Percentiles rank a stretch among this genome's conserved stretches.
phyloP scores from a whole-genome alignment of 2,888 invertebrate species.

The Epinotia ramella region DNA sequence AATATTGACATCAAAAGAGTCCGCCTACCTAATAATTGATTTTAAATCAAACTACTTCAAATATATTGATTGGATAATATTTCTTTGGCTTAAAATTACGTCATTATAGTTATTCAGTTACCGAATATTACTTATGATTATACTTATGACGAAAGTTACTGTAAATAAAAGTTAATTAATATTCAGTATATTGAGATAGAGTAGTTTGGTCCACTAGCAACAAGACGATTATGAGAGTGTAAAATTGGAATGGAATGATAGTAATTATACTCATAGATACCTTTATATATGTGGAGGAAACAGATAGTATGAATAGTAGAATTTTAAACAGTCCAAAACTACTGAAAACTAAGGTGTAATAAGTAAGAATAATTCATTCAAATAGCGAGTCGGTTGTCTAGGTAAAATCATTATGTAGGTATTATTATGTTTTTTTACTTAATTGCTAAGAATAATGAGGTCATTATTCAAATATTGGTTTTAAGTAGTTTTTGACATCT shows the following conservation, averaged over 20 bases:
- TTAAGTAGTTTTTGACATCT: constrained; percentile 14
- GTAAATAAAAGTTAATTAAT: constrained; percentile 40
- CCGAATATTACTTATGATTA: constrained; percentile 35
- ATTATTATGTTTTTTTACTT: not conserved
- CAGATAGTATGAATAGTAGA: not conserved
- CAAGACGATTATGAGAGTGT: constrained; percentile 52
- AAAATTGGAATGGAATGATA: constrained; percentile 63
- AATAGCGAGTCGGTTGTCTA: not conserved
- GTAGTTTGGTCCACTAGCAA: constrained; percentile 69
- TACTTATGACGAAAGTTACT: constrained; percentile 29
- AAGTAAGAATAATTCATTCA: not conserved
- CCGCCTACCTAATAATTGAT: constrained; percentile 46
- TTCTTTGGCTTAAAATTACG: constrained; percentile 47
- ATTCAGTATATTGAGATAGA: constrained; percentile 49
- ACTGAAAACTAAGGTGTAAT: not conserved
- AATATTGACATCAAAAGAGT: constrained; percentile 51
- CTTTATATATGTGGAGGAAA: constrained; percentile 16
- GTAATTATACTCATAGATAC: constrained; percentile 32
- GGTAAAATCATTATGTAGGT: not conserved
- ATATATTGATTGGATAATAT: constrained; percentile 47
- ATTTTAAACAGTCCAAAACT: constrained; percentile 11
- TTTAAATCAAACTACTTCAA: constrained; percentile 46
- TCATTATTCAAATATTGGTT: constrained; percentile 13
- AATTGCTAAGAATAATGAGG: constrained; percentile 3
- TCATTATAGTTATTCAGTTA: constrained; percentile 37